Evolutionary conservation across 1,140 invertebrate species (phyloP).

Genomic region (Cryptotermes secundus): DNA sequence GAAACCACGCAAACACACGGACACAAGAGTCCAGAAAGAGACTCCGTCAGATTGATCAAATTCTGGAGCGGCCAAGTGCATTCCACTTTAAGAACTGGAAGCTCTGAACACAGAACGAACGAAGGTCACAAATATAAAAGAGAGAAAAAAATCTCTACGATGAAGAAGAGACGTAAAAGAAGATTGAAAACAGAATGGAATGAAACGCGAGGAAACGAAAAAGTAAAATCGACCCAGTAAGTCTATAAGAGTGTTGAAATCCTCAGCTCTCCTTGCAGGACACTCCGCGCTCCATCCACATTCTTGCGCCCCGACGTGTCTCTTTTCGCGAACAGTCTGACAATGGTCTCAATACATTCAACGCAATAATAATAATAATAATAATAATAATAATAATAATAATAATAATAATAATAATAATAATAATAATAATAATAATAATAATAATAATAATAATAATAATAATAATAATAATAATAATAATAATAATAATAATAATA

Average conservation of each 20-base stretch:
- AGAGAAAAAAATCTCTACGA: neutral
- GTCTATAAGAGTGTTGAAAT: neutral
- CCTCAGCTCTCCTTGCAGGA: neutral
- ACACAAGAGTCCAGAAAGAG: neutral
- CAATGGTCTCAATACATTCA: neutral
- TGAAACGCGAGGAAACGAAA: neutral
- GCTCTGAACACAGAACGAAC: neutral
- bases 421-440: too few species aligned
- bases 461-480: too few species aligned
- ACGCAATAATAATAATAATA: too few species aligned
- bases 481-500: too few species aligned
- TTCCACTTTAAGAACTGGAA: slow-evolving; percentile 8
- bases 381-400: too few species aligned
- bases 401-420: too few species aligned
- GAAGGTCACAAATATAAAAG: neutral
- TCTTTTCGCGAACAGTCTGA: neutral
- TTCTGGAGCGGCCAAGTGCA: neutral
- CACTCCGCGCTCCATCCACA: neutral
- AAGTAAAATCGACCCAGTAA: neutral
- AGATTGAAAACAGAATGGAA: neutral
- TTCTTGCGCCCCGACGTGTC: neutral
- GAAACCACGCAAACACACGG: neutral
- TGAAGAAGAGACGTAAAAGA: neutral
- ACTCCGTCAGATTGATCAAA: neutral
- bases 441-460: too few species aligned